Evolutionary conservation across 2,888 invertebrate species (phyloP).

Genomic region (Didymodactylos carnosus): DNA sequence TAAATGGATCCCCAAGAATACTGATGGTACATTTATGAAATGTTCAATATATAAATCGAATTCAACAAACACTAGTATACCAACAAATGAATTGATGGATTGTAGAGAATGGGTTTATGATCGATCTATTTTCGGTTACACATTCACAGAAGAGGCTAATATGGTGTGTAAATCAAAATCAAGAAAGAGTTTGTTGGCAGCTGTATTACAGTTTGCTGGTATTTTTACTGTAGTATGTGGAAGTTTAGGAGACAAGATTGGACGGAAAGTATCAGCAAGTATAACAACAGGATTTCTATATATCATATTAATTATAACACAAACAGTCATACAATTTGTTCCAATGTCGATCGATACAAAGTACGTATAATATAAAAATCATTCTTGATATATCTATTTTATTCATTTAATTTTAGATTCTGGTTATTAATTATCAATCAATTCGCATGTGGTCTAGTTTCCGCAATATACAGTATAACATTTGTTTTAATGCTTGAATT

Average conservation of each 20-base stretch:
- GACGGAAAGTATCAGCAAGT: neutral
- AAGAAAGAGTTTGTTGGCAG: neutral
- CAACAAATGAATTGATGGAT: neutral
- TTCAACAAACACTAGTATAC: too few relatives aligned
- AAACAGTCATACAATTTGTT: neutral
- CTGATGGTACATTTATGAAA: neutral
- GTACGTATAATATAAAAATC: neutral
- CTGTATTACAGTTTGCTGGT: neutral
- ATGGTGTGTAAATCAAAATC: neutral
- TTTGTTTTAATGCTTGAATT: neutral
- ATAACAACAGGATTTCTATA: neutral
- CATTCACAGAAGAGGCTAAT: neutral
- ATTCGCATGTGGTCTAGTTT: neutral
- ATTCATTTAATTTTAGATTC: neutral
- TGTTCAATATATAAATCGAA: neutral
- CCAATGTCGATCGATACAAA: neutral
- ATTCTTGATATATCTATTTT: too few relatives aligned
- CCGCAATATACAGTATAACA: neutral
- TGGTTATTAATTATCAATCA: neutral
- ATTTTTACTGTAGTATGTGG: neutral
- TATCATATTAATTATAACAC: neutral
- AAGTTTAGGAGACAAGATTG: neutral
- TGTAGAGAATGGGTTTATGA: neutral
- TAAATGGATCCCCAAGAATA: neutral
- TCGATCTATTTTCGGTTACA: neutral